Evolutionary conservation across 2,113 vertebrate species (phyloP).

Genomic region (Eleginops maclovinus): DNA sequence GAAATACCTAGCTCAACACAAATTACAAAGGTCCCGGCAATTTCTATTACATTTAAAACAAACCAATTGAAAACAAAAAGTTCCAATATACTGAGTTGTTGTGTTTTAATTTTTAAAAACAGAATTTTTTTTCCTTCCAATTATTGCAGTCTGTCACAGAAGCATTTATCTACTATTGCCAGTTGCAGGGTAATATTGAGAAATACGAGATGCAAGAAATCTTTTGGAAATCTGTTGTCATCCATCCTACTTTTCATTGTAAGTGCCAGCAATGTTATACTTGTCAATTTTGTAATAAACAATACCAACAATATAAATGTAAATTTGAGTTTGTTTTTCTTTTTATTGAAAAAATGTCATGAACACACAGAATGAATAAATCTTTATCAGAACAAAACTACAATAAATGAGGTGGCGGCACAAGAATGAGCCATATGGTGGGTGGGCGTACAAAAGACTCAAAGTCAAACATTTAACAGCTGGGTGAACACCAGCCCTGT

Average conservation of each 20-base stretch:
- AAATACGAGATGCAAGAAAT: neutral
- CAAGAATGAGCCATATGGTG: neutral
- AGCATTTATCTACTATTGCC: neutral
- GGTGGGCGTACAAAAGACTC: neutral
- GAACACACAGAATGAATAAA: constrained; percentile 47
- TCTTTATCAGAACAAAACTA: constrained; percentile 51
- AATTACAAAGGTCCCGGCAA: no score
- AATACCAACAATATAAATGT: neutral
- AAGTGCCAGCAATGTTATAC: neutral
- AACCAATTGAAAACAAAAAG: no score
- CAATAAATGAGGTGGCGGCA: constrained; percentile 4
- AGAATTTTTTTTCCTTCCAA: no score
- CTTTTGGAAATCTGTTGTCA: no score
- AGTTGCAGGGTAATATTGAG: neutral
- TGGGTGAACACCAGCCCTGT: neutral
- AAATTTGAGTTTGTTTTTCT: neutral
- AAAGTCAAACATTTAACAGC: constrained; percentile 20
- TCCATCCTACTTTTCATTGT: neutral
- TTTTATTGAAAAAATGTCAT: constrained; percentile 63
- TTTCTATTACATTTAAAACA: no score
- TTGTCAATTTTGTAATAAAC: neutral
- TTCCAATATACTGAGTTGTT: no score
- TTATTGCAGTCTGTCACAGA: neutral
- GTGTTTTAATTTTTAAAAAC: no score
- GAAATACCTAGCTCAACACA: no score